Evolutionary conservation across 2,113 vertebrate genomes (phyloP), one percentile per base, ranked within the genome.

Genomic region (Phoxinus phoxinus): DNA sequence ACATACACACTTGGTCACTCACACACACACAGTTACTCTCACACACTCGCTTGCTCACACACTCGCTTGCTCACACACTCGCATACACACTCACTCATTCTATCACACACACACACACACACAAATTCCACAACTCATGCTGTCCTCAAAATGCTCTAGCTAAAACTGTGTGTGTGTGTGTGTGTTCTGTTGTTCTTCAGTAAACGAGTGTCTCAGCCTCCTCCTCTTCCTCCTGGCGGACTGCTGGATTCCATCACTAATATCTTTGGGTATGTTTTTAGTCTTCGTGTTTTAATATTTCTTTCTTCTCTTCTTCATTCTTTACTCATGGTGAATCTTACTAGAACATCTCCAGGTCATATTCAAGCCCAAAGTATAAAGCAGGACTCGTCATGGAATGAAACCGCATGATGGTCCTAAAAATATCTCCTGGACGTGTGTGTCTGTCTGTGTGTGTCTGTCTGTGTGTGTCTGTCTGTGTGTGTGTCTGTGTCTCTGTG

Each of bases 241-340:
- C 81, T 83, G 48, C 67, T 83, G 81, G 81, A 83, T 4, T 83
- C 81, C 61, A 67, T 85, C 59, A 37, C 58, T 41, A 76, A 65
- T 85, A 65, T 85, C 2, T 77, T 75, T 37, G 73, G 58, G 73
- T 85, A 23, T 11, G 73, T 77, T 32, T 41, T 51, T 3, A 8
- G 35, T 77, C 58, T 56, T 8, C 17, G n/a, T 84, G 2, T 32
- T 11, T 44, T 5, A 2, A 6, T 61, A 5, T 46, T 41, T 67
- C 12, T 21, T 17, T 41, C 27, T n/a, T 71, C 15, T 59, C 35
- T 75, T 74, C n/a, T 53, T 76, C 27, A n/a, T 63, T 76, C 25
- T 74, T 17, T 85, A 0, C 76, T 56, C 53, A 7, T 56, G 19
- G 19, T 56, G 53, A 56, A 23, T 56, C 53, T 73, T 12, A 75